Evolutionary conservation across 2,888 invertebrate genomes (phyloP), one percentile per base, ranked within the genome.

Genomic region (Philopedon plagiatum): DNA sequence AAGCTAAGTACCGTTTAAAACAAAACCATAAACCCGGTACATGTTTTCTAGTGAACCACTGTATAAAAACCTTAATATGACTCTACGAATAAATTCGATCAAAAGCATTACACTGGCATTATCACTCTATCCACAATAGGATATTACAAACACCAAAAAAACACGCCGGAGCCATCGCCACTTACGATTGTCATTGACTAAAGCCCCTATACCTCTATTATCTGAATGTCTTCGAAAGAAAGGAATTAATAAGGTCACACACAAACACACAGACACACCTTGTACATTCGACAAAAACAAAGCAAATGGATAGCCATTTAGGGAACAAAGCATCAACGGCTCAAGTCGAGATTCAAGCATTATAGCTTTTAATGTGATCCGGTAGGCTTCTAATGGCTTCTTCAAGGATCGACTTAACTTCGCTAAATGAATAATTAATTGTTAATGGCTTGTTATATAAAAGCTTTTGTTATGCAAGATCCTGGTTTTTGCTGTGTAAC

Each of bases 281-380:
- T 37, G 19, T 58, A 58, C 51, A 56, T 64, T 54, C 63, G 32
- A 26, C 39, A 62, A 69, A 61, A 70, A 39, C 70, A 64, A 21
- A 21, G 54, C 26, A 63, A 63, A 70, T 70, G 64, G 58, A 49
- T 39, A 57, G 29, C 71, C 71, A 66, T 71, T 71, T 71, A 56
- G 37, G 46, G 23, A 66, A 71, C 66, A 71, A 71, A 62, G 71
- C 64, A 51, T 44, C 21, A 71, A 54, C 65, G 61, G 26, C 46
- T 62, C 61, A 62, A 71, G 66, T 65, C 66, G 41, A 41, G 49
- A 32, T 64, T 32, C 71, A 66, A 66, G 65, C 66, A 71, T 71
- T 66, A n/a, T n/a, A 71, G 71, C 63, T 51, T 72, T 72, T 72
- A 72, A 72, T 68, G 51, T 37, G 72, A 68, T 60, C 68, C 60